Conservation (phyloP, 2,888 invertebrate species). For the Eupithecia pulchellata region DNA sequence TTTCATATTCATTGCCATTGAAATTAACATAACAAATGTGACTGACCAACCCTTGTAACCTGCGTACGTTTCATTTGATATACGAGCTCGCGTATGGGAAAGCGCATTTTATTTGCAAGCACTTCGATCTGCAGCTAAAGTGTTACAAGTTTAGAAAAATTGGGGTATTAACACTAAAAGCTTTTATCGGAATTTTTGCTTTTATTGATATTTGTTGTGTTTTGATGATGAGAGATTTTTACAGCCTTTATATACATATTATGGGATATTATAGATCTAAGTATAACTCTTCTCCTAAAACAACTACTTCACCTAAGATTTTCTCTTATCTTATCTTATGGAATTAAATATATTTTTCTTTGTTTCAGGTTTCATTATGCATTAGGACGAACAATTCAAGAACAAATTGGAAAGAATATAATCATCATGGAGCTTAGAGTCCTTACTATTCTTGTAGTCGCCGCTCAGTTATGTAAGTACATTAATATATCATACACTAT, state of each 20-base stretch:
- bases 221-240: neutral
- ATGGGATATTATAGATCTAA: neutral
- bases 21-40: constrained; percentile 59
- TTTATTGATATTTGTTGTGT: neutral
- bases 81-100: constrained; percentile 29
- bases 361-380: constrained; percentile 33
- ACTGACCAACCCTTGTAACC: constrained; percentile 37
- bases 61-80: constrained; percentile 42
- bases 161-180: neutral
- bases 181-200: neutral
- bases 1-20: constrained; percentile 67
- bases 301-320: too few relatives aligned
- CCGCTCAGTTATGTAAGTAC: constrained; percentile 73
- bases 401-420: constrained; percentile 18
- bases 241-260: neutral
- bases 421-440: constrained; percentile 68
- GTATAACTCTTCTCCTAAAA: too few relatives aligned
- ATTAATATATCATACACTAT: too few relatives aligned
- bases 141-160: neutral
- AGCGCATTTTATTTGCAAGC: constrained; percentile 30
- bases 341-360: constrained; percentile 7
- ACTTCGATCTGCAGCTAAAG: neutral
- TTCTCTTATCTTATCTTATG: too few relatives aligned
- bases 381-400: neutral
- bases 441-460: constrained; percentile 62